These are phyloP conservation scores for Aldabrachelys gigantea DNA, from an alignment of 2,113 vertebrate species.

Conservation along the genomic window DNA sequence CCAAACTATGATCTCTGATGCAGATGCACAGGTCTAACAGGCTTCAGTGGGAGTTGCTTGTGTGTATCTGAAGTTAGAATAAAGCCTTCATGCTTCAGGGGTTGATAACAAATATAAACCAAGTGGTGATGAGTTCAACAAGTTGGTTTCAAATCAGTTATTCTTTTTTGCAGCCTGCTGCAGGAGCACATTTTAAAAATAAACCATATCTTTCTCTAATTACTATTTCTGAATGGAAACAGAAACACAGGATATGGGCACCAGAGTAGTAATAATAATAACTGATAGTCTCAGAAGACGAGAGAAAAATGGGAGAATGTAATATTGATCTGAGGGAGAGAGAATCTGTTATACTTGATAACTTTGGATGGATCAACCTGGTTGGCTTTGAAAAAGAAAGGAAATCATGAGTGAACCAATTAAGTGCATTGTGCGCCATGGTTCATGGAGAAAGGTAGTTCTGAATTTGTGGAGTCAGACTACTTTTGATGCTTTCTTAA, in stretches of 20 bases:
- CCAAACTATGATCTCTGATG: neutral
- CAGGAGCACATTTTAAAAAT: constrained; percentile 51
- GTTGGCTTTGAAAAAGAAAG: constrained; percentile 32
- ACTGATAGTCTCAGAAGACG: constrained; percentile 5
- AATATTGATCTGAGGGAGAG: neutral
- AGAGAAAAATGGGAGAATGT: constrained; percentile 15
- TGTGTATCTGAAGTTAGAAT: rapidly evolving
- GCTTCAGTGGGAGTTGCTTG: neutral
- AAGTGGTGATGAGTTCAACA: neutral
- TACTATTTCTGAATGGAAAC: constrained; percentile 57
- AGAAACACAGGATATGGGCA: constrained; percentile 45
- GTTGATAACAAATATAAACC: neutral
- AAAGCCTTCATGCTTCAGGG: neutral
- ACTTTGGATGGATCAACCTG: constrained; percentile 12
- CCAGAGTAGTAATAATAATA: neutral
- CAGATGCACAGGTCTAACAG: neutral
- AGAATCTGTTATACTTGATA: constrained; percentile 5
- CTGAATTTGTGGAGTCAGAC: neutral
- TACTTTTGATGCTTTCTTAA: neutral
- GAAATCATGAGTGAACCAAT: constrained; percentile 22
- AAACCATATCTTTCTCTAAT: constrained; percentile 54
- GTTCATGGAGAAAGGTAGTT: constrained; percentile 10
- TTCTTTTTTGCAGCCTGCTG: constrained; percentile 16
- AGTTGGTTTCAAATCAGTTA: neutral
- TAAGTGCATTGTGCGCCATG: neutral